Evolutionary conservation across 2,113 vertebrate genomes (phyloP).

Genomic region (Odontesthes bonariensis): DNA sequence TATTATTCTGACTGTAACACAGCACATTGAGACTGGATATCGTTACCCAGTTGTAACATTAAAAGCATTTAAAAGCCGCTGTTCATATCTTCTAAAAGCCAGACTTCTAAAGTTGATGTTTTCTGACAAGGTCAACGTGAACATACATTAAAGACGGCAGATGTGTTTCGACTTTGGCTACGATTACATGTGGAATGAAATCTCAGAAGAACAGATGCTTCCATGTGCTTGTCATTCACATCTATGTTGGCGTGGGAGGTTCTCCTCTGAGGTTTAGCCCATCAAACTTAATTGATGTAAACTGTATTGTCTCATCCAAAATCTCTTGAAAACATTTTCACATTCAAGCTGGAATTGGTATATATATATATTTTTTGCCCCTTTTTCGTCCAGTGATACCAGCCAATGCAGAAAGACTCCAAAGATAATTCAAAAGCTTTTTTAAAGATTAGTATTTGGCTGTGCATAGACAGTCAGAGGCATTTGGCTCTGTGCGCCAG

Average conservation of each 20-base stretch:
- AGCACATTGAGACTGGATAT: neutral
- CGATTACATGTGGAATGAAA: neutral
- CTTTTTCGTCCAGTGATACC: constrained; percentile 2
- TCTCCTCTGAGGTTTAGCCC: no score
- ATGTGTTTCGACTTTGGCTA: neutral
- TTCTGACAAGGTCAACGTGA: neutral
- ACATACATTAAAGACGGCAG: neutral
- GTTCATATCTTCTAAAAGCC: no score
- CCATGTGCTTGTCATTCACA: neutral
- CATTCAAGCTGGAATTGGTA: no score
- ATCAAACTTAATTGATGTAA: neutral
- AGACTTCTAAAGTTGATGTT: neutral
- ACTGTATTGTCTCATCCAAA: neutral
- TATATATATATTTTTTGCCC: neutral
- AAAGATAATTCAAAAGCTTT: constrained; percentile 5
- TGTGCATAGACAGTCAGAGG: neutral
- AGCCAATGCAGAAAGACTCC: neutral
- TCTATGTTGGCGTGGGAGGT: neutral
- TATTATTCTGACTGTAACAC: no score
- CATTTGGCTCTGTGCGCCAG: neutral
- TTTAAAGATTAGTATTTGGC: neutral
- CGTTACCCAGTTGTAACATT: neutral
- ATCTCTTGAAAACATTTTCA: neutral
- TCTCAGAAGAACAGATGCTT: neutral
- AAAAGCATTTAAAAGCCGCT: neutral